A percentile compares a stretch with the other conserved stretches of the same genome.
Evolutionary conservation across 2,113 vertebrate species (phyloP).

Genomic region (Prionailurus viverrinus): DNA sequence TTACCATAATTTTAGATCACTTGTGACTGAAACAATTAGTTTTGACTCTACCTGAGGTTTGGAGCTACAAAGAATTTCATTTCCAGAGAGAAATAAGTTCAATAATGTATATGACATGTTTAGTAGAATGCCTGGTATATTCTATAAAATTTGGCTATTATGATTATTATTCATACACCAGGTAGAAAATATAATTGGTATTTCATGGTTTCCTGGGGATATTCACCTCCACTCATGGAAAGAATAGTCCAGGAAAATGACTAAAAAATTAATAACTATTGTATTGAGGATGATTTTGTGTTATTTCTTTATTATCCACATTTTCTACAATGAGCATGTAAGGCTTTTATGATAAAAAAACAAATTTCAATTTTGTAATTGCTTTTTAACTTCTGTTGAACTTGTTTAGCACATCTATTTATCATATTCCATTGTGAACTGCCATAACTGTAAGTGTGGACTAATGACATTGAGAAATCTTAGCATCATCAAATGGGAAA

Average conservation of each 20-base stretch:
- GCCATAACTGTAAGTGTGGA: neutral
- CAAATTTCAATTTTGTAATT: neutral
- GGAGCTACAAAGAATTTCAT: neutral
- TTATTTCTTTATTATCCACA: neutral
- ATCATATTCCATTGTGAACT: neutral
- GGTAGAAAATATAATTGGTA: neutral
- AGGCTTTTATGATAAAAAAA: neutral
- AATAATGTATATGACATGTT: neutral
- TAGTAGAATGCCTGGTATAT: neutral
- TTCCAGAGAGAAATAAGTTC: slow-evolving; percentile 24
- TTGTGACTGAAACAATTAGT: slow-evolving; percentile 22
- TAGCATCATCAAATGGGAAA: neutral
- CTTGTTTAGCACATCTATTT: neutral
- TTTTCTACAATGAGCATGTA: neutral
- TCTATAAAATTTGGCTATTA: neutral
- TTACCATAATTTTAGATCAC: slow-evolving; percentile 49
- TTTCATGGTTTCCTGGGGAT: slow-evolving; percentile 6
- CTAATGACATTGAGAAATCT: neutral
- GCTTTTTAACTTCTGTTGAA: neutral
- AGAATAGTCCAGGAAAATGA: slow-evolving; percentile 33
- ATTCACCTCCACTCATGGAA: neutral
- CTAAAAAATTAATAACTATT: slow-evolving; percentile 38
- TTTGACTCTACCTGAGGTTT: neutral
- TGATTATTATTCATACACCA: neutral
- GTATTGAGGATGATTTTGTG: neutral